Percentiles rank a stretch among this genome's conserved stretches.
phyloP scores from a whole-genome alignment of 2,113 vertebrate species.

The Nibea albiflora region DNA sequence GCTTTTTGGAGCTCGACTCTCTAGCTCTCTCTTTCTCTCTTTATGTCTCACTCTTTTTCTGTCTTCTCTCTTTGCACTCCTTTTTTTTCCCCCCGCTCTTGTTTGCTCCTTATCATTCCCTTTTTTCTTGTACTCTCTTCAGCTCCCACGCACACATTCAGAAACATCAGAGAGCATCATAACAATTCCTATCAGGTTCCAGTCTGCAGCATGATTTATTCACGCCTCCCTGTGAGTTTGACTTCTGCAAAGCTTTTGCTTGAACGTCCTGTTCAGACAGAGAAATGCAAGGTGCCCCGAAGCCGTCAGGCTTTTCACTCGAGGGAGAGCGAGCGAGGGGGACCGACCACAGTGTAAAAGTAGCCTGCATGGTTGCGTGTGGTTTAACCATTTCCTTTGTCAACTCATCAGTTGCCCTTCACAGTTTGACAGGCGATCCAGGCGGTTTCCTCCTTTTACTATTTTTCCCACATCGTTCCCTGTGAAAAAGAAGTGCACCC shows the following conservation, averaged over 20 bases:
- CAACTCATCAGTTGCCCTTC: slow-evolving; percentile 1
- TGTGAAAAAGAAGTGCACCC: not conserved
- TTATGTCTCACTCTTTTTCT: not conserved
- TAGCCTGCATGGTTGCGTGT: not conserved
- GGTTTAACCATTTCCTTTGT: slow-evolving; percentile 5
- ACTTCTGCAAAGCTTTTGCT: slow-evolving; percentile 25
- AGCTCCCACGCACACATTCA: slow-evolving; percentile 44
- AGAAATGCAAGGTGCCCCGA: slow-evolving; percentile 18
- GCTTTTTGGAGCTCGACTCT: slow-evolving; percentile 25
- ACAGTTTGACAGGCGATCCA: not conserved
- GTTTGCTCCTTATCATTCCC: slow-evolving; percentile 25
- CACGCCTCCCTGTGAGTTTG: slow-evolving; percentile 36
- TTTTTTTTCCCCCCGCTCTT: not conserved
- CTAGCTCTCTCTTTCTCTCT: slow-evolving; percentile 6
- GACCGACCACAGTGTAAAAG: not conserved
- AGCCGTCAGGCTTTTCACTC: not conserved
- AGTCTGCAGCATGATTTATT: slow-evolving; percentile 62
- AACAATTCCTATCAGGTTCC: slow-evolving; percentile 60
- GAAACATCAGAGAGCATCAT: slow-evolving; percentile 54
- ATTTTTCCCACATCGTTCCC: not conserved
- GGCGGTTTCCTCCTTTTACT: not conserved
- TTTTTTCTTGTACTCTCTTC: slow-evolving; percentile 25
- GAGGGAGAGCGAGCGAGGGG: not conserved
- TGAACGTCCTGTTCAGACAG: slow-evolving; percentile 15
- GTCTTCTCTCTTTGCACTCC: not conserved